Conservation (phyloP, 2,888 invertebrate genomes). For the Nasonovia ribisnigri region DNA sequence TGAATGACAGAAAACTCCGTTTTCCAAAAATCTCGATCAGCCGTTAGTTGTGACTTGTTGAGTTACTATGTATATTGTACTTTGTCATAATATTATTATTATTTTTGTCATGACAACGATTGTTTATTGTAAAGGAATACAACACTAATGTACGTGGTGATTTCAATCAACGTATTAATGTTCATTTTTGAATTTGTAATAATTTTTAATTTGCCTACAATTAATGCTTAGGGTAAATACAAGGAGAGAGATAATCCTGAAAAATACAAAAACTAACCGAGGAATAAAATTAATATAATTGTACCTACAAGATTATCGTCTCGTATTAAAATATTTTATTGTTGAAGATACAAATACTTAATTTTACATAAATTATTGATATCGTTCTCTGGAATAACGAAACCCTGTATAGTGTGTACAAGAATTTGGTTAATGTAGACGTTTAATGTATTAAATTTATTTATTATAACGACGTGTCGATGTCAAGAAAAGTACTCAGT, state of each 20-base stretch:
- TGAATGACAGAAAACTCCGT: neutral
- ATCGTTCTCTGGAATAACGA: no score
- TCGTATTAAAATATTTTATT: no score
- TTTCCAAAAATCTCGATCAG: neutral
- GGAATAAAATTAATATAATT: neutral
- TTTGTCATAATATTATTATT: neutral
- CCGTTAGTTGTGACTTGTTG: neutral
- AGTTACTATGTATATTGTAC: neutral
- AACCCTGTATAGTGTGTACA: no score
- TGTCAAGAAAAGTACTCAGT: no score
- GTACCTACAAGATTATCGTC: no score
- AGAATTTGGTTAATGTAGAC: no score
- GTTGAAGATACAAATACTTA: no score
- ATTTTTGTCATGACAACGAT: neutral
- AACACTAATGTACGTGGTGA: neutral
- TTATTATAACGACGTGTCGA: no score
- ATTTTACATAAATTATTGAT: no score
- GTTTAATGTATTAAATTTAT: no score
- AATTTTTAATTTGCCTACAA: neutral
- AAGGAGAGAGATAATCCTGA: neutral
- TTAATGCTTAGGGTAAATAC: neutral
- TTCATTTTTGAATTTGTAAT: neutral
- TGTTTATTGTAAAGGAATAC: neutral
- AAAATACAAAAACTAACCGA: neutral
- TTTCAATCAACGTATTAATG: neutral